Conservation (phyloP, 2,113 vertebrate species). For the Sebastes schlegelii region DNA sequence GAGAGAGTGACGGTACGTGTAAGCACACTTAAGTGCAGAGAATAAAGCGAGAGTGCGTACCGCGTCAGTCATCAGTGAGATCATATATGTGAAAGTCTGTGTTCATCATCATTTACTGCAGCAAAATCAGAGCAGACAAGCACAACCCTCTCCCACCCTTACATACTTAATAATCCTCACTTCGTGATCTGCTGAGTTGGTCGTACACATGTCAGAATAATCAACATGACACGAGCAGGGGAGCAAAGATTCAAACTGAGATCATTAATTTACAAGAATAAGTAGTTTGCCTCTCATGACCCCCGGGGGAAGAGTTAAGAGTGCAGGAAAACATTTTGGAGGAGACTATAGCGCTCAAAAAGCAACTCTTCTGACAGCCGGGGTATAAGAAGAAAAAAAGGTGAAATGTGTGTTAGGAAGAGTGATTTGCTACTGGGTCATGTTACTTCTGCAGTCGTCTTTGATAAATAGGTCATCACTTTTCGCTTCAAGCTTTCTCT, state of each 20-base stretch:
- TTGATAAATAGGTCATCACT: slow-evolving; percentile 66
- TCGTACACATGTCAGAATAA: slow-evolving; percentile 33
- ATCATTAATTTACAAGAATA: slow-evolving; percentile 49
- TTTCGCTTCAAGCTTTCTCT: slow-evolving; percentile 62
- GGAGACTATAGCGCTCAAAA: neutral
- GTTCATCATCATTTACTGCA: slow-evolving; percentile 24
- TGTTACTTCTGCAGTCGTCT: slow-evolving; percentile 49
- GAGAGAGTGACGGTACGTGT: neutral
- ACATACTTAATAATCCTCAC: neutral
- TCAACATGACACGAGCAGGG: slow-evolving; percentile 29
- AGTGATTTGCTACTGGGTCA: slow-evolving; percentile 53
- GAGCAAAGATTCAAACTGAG: slow-evolving; percentile 22
- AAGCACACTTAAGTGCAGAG: slow-evolving; percentile 7
- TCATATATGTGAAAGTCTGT: slow-evolving; percentile 10
- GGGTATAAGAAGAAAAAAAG: slow-evolving; percentile 8
- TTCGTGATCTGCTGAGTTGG: slow-evolving; percentile 31
- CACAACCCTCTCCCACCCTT: slow-evolving; percentile 10
- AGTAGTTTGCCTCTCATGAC: slow-evolving; percentile 28
- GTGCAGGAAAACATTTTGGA: slow-evolving; percentile 18
- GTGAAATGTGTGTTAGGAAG: slow-evolving; percentile 28
- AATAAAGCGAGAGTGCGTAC: slow-evolving; percentile 17
- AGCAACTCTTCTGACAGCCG: slow-evolving; percentile 37
- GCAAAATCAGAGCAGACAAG: slow-evolving; percentile 16
- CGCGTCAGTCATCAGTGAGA: slow-evolving; percentile 26
- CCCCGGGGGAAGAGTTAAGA: slow-evolving; percentile 21